phyloP scores from a whole-genome alignment of 2,113 vertebrate species.

The Apodemus sylvaticus region DNA sequence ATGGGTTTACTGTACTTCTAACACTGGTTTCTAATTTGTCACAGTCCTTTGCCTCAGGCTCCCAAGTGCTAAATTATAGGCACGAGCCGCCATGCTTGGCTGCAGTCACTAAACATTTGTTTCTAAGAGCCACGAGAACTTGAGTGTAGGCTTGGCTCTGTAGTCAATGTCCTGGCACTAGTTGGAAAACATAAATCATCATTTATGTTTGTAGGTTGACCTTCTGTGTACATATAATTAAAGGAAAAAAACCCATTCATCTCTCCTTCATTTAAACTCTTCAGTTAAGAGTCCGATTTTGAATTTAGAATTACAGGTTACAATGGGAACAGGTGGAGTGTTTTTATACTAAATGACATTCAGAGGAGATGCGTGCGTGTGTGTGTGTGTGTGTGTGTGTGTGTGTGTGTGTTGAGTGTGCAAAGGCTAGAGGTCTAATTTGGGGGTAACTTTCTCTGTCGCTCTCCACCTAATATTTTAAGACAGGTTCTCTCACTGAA shows the following conservation, averaged over 20 bases:
- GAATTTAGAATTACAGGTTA: background rate
- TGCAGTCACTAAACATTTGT: constrained; percentile 21
- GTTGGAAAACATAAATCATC: constrained; percentile 13
- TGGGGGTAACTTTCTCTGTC: background rate
- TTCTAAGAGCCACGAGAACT: constrained; percentile 22
- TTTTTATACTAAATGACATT: background rate
- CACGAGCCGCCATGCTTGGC: background rate
- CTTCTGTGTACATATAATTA: background rate
- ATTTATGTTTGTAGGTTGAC: constrained; percentile 36
- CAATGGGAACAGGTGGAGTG: background rate
- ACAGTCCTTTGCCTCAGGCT: background rate
- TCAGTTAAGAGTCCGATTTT: background rate
- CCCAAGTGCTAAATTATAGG: background rate
- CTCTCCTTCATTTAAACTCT: constrained; percentile 28
- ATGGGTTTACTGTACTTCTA: background rate
- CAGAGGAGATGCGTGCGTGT: too few species aligned
- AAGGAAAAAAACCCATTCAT: background rate
- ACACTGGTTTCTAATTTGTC: background rate
- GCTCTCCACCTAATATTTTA: background rate
- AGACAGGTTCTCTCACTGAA: background rate
- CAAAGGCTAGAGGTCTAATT: background rate
- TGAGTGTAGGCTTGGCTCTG: background rate
- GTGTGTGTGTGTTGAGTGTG: background rate
- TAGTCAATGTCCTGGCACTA: background rate
- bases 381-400: rapidly evolving